phyloP scores from a whole-genome alignment of 2,113 vertebrate genomes.

The Carassius gibelio region DNA sequence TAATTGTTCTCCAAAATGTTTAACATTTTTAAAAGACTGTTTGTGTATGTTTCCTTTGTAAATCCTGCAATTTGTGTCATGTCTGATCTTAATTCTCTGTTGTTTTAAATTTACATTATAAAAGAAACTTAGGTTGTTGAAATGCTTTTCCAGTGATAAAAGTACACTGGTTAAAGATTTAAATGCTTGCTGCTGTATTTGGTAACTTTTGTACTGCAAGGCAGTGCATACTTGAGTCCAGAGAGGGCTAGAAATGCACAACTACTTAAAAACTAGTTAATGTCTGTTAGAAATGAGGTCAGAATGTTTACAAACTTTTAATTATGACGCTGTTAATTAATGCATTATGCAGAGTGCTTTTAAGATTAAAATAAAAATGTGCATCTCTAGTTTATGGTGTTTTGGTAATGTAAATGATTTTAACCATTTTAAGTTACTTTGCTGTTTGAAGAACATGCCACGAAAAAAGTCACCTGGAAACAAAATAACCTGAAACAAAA shows the following conservation, averaged over 20 bases:
- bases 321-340: slow-evolving; percentile 31
- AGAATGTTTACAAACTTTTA: slow-evolving; percentile 52
- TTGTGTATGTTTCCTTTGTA: slow-evolving; percentile 22
- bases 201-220: slow-evolving; percentile 15
- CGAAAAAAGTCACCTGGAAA: background rate
- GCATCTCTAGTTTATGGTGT: slow-evolving; percentile 18
- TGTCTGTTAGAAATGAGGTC: slow-evolving; percentile 18
- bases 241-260: background rate
- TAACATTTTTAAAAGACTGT: background rate
- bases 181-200: slow-evolving; percentile 40
- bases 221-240: slow-evolving; percentile 18
- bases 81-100: background rate
- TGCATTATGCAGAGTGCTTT: slow-evolving; percentile 43
- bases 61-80: background rate
- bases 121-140: background rate
- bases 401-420: background rate
- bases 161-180: background rate
- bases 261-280: slow-evolving; percentile 12
- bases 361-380: slow-evolving; percentile 49
- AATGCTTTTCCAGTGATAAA: slow-evolving; percentile 11
- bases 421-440: background rate
- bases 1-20: slow-evolving; percentile 16
- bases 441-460: background rate
- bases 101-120: slow-evolving; percentile 22
- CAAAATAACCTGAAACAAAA: background rate